These are phyloP conservation scores for Antitype chi DNA, from an alignment of 2,888 invertebrate genomes.

Conservation along the genomic window DNA sequence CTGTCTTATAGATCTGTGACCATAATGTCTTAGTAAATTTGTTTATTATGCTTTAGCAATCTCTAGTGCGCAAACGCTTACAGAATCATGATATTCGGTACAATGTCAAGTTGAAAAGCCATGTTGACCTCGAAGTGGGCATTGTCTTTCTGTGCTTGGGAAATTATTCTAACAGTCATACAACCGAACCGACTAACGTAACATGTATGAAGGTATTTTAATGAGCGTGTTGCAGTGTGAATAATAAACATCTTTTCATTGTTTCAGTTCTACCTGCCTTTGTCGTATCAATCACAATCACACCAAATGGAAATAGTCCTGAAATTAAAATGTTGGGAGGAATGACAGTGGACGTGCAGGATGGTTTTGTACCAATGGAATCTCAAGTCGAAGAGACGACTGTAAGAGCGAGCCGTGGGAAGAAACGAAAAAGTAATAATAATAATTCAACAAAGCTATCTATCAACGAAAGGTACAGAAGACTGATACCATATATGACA, in stretches of 20 bases:
- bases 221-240: slow-evolving; percentile 40
- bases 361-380: slow-evolving; percentile 78
- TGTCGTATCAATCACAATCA: slow-evolving; percentile 84
- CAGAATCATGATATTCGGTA: slow-evolving; percentile 61
- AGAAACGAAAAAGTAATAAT: slow-evolving; percentile 68
- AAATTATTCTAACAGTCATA: slow-evolving; percentile 65
- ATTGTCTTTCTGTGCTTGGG: slow-evolving; percentile 73
- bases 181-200: slow-evolving; percentile 30
- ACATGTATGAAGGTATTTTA: slow-evolving; percentile 41
- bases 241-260: slow-evolving; percentile 63
- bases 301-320: slow-evolving; percentile 89
- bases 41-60: slow-evolving; percentile 33
- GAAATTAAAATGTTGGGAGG: slow-evolving; percentile 85
- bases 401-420: slow-evolving; percentile 64
- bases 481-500: slow-evolving; percentile 95
- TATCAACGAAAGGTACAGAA: slow-evolving; percentile 93
- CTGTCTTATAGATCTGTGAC: slow-evolving; percentile 4
- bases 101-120: slow-evolving; percentile 77
- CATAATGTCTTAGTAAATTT: neutral
- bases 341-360: slow-evolving; percentile 81
- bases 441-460: slow-evolving; percentile 83
- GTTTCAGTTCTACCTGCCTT: slow-evolving; percentile 85
- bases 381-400: slow-evolving; percentile 66
- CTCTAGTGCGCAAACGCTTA: slow-evolving; percentile 26
- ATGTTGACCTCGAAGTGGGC: slow-evolving; percentile 68